Evolutionary conservation across 2,113 vertebrate genomes (phyloP).

Genomic region (Peromyscus leucopus): DNA sequence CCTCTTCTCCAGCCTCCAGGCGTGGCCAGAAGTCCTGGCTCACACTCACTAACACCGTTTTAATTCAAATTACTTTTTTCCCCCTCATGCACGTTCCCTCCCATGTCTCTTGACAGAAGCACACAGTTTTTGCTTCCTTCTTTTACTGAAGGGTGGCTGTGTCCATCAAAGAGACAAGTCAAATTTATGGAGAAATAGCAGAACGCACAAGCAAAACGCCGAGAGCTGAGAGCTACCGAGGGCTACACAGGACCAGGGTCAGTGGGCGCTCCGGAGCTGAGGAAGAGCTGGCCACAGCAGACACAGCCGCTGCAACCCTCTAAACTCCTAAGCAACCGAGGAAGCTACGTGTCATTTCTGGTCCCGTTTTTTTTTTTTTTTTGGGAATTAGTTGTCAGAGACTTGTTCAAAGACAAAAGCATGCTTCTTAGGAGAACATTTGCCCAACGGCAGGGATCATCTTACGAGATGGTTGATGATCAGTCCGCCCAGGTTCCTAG

Average conservation of each 20-base stretch:
- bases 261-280: not conserved
- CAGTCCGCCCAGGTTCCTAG: not conserved
- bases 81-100: not conserved
- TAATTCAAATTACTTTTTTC: not conserved
- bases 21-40: not conserved
- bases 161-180: constrained; percentile 43
- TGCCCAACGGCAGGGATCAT: accelerated
- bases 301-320: not conserved
- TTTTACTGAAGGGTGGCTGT: not conserved
- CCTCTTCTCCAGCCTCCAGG: not conserved
- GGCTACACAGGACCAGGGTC: not conserved
- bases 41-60: not conserved
- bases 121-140: not conserved
- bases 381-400: not conserved
- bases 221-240: not conserved
- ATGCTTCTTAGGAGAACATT: not conserved
- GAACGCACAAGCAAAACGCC: not conserved
- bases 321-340: not conserved
- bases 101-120: not conserved
- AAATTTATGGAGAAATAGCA: not conserved
- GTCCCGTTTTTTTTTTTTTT: not conserved
- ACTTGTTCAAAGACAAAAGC: not conserved
- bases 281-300: not conserved
- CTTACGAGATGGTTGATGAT: not conserved
- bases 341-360: not conserved